A percentile compares a stretch with the other conserved stretches of the same genome.
These are phyloP conservation scores for Morbakka virulenta DNA, from an alignment of 30 jellyfish, hydroid and myxozoan species.

Conservation along the genomic window DNA sequence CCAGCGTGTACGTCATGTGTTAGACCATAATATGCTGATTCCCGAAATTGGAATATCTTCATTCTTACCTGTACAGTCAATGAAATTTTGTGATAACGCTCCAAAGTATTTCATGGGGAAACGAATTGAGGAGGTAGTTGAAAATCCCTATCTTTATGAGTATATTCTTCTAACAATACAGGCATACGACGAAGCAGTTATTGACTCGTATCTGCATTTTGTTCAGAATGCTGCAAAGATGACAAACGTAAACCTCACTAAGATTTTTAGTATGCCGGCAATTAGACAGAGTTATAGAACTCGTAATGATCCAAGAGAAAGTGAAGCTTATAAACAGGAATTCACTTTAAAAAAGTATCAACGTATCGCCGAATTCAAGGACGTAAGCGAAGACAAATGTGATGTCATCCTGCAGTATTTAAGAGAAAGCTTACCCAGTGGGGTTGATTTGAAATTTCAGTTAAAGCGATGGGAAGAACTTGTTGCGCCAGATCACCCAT, in stretches of 20 bases:
- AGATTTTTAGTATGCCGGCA: slow-evolving; percentile 79
- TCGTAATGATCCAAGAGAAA: slow-evolving; percentile 54
- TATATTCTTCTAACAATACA: slow-evolving; percentile 49
- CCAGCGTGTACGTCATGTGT: too few species aligned
- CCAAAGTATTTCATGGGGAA: background rate
- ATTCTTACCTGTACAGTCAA: too few species aligned
- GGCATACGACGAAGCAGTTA: slow-evolving; percentile 88
- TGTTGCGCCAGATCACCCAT: slow-evolving; percentile 91
- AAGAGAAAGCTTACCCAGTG: slow-evolving; percentile 74
- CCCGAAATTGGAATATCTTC: too few species aligned
- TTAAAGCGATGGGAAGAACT: slow-evolving; percentile 92
- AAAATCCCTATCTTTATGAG: slow-evolving; percentile 49
- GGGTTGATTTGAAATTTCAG: slow-evolving; percentile 62
- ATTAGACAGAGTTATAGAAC: slow-evolving; percentile 29
- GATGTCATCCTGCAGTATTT: slow-evolving; percentile 65
- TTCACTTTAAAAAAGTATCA: slow-evolving; percentile 63
- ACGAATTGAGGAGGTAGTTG: slow-evolving; percentile 66
- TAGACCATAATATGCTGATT: too few species aligned
- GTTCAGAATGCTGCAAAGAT: slow-evolving; percentile 83
- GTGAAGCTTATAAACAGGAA: slow-evolving; percentile 37
- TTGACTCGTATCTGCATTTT: slow-evolving; percentile 56
- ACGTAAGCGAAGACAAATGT: slow-evolving; percentile 67
- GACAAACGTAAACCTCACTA: slow-evolving; percentile 71
- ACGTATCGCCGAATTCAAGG: slow-evolving; percentile 62
- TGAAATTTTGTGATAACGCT: too few species aligned